phyloP scores from a whole-genome alignment of 2,113 vertebrate species.

The Sebastes fasciatus region DNA sequence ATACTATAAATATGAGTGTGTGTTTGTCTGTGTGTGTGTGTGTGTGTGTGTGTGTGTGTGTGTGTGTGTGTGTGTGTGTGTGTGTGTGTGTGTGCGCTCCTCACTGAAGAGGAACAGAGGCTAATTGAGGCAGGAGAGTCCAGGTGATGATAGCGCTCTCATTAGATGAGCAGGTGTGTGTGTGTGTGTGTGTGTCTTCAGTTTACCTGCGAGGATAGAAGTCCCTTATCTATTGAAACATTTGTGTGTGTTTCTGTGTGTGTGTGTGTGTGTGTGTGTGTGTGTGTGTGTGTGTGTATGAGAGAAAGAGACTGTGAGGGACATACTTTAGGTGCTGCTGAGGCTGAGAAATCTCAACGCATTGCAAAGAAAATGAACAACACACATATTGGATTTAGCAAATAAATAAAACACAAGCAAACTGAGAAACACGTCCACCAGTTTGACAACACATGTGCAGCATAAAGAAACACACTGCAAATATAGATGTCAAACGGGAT shows the following conservation, averaged over 20 bases:
- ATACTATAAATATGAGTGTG: slow-evolving; percentile 54
- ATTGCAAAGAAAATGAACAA: slow-evolving; percentile 7
- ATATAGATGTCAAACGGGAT: not conserved
- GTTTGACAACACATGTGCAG: not conserved
- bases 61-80: slow-evolving; percentile 27
- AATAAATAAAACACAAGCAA: not conserved
- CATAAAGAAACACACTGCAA: not conserved
- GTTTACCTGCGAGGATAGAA: slow-evolving; percentile 54
- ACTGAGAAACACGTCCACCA: not conserved
- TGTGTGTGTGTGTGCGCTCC: slow-evolving; percentile 19
- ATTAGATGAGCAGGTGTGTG: slow-evolving; percentile 72
- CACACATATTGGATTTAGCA: not conserved
- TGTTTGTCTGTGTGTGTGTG: slow-evolving; percentile 12
- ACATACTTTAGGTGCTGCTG: not conserved
- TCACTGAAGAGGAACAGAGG: slow-evolving; percentile 63
- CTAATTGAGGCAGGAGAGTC: slow-evolving; percentile 76
- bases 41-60: slow-evolving; percentile 30
- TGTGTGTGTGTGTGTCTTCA: slow-evolving; percentile 26
- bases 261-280: not conserved
- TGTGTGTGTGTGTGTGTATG: slow-evolving; percentile 21
- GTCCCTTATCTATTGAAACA: slow-evolving; percentile 59
- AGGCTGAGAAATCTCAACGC: not conserved
- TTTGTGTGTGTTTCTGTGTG: slow-evolving; percentile 21
- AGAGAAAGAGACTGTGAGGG: not conserved
- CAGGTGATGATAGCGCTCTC: slow-evolving; percentile 72